A percentile compares a stretch with the other conserved stretches of the same genome.
phyloP scores from a whole-genome alignment of 2,797 vertebrate species.

The Buphagus erythrorhynchus region DNA sequence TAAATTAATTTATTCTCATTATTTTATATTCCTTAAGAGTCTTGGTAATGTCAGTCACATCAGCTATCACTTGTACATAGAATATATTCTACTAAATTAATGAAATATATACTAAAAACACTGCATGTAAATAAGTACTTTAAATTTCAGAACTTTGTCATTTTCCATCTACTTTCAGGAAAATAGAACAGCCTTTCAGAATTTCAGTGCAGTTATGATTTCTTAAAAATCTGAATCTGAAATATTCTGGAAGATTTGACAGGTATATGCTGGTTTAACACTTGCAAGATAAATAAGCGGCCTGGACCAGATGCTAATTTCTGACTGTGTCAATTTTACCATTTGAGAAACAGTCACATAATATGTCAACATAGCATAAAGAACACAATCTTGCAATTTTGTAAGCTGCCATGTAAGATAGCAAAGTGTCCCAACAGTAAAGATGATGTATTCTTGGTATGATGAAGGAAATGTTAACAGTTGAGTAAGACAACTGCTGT shows the following conservation, averaged over 20 bases:
- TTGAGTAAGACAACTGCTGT: neutral
- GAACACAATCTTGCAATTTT: neutral
- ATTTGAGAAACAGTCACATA: neutral
- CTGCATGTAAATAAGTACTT: slow-evolving; percentile 30
- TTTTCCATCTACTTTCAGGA: neutral
- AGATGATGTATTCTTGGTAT: neutral
- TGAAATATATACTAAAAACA: neutral
- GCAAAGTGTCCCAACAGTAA: neutral
- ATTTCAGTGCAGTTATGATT: neutral
- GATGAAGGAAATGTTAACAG: neutral
- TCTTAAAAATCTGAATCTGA: neutral
- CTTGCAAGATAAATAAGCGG: neutral
- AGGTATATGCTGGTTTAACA: neutral
- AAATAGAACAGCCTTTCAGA: slow-evolving; percentile 13
- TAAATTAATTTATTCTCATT: slow-evolving; percentile 1
- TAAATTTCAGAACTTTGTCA: neutral
- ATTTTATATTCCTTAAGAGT: slow-evolving; percentile 5
- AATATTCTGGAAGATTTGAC: slow-evolving; percentile 2
- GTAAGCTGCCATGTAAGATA: neutral
- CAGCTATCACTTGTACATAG: neutral
- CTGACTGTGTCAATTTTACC: neutral
- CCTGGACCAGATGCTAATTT: neutral
- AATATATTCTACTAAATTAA: slow-evolving; percentile 15
- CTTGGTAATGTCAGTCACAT: neutral
- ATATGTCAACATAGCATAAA: neutral